Evolutionary conservation across 2,888 invertebrate genomes (phyloP), one percentile per base, ranked within the genome.

Genomic region (Omphaloscelis lunosa): DNA sequence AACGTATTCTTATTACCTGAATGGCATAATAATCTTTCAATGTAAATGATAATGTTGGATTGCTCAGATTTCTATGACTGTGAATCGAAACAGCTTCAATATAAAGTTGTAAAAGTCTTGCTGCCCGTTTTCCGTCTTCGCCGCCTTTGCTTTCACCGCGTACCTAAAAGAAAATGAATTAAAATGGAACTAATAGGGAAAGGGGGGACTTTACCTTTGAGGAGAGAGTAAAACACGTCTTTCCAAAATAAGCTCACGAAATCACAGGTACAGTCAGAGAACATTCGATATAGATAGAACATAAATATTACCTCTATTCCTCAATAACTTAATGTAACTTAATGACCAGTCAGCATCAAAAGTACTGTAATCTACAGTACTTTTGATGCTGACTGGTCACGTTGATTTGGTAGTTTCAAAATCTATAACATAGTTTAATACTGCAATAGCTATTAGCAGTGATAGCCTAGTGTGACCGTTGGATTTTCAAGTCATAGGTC

Each of bases 1-100:
- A 61, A 48, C 0, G 34, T 65, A 34, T 41, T 65, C 3, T 51
- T 23, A 62, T 75, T 93, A 98, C 98, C 96, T 98, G 97, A 83
- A 98, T 98, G 48, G 97, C 97, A 91, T 98, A 98, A 90, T 98
- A 98, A 94, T 99, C 99, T 89, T 97, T 98, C 77, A 97, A 95
- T 69, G 97, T 98, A 88, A 98, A 98, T 9, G 97, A 96, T 63
- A 97, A 92, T 7, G 96, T 95, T 2, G 97, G 97, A 87, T 97
- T 97, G 76, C 97, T 97, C 56, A 97, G 96, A 83, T 97, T 98
- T 91, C 98, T 98, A 73, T 98, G 98, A 91, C 98, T 98, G 82
- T 97, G 97, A 76, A 99, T 96, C 15, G 98, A 98, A 75, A 98
- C 97, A 2, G 98, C 99, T 93, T 98, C 98, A 86, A 99, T 97